phyloP scores from a whole-genome alignment of 2,888 invertebrate genomes.

The Oasisia sp. region DNA sequence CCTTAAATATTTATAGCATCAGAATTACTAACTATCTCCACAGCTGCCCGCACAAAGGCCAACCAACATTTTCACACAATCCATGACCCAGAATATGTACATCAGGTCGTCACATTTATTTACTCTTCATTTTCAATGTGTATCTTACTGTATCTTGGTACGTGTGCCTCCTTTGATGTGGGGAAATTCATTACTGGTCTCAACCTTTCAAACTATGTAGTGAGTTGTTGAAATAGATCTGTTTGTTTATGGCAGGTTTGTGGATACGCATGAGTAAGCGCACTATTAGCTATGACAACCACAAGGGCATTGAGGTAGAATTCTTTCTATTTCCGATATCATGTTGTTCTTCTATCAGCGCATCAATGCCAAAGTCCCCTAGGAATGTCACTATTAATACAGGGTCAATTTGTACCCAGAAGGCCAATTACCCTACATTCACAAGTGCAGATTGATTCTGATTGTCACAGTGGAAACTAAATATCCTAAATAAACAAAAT shows the following conservation, averaged over 20 bases:
- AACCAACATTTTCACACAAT: too few relatives aligned
- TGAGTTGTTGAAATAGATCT: neutral
- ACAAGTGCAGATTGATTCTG: neutral
- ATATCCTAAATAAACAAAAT: constrained; percentile 3
- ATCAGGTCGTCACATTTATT: neutral
- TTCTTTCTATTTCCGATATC: neutral
- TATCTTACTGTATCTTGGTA: neutral
- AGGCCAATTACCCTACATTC: constrained; percentile 13
- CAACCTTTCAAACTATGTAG: neutral
- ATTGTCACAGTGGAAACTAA: neutral
- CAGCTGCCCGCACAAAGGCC: too few relatives aligned
- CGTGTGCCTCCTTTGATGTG: neutral
- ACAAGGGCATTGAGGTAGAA: neutral
- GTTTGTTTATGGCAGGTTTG: neutral
- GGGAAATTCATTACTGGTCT: neutral
- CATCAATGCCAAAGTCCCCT: neutral
- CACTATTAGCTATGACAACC: neutral
- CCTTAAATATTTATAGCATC: too few relatives aligned
- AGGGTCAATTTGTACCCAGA: neutral
- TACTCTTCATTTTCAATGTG: neutral
- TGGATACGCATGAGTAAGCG: neutral
- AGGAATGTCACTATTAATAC: neutral
- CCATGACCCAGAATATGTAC: neutral
- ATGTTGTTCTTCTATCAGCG: neutral
- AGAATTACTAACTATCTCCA: too few relatives aligned